A percentile compares a stretch with the other conserved stretches of the same genome.
Evolutionary conservation across 2,888 invertebrate genomes (phyloP).

Genomic region (Diabrotica balteata): DNA sequence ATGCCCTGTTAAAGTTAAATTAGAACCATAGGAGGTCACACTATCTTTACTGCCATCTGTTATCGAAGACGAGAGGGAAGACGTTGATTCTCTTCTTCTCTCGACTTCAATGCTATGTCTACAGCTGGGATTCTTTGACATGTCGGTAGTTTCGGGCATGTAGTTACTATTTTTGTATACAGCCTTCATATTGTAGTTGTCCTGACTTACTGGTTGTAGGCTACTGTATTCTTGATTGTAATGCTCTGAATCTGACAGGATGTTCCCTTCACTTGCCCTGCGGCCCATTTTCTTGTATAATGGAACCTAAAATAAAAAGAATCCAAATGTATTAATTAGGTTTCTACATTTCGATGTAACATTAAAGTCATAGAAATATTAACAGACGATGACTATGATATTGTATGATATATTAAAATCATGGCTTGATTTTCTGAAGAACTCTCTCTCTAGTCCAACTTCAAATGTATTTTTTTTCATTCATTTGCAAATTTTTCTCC

Average conservation of each 20-base stretch:
- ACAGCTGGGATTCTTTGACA: constrained; percentile 56
- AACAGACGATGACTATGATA: too few species aligned
- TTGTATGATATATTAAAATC: too few species aligned
- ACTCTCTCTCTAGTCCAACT: too few species aligned
- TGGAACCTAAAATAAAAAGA: constrained; percentile 46
- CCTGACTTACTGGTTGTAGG: constrained; percentile 29
- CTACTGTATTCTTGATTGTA: constrained; percentile 34
- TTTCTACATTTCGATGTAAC: too few species aligned
- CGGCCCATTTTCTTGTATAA: constrained; percentile 59
- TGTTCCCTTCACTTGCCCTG: constrained; percentile 64
- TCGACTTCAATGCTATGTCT: constrained; percentile 62
- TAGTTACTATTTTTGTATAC: constrained; percentile 45
- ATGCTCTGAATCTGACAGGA: constrained; percentile 47
- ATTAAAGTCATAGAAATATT: too few species aligned
- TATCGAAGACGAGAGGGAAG: constrained; percentile 68
- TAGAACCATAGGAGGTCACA: constrained; percentile 72
- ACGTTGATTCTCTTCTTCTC: constrained; percentile 66
- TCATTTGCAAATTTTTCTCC: too few species aligned
- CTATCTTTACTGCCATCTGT: constrained; percentile 73
- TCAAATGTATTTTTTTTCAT: too few species aligned
- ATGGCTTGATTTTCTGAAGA: too few species aligned
- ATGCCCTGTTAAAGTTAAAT: constrained; percentile 72
- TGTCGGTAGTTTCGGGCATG: constrained; percentile 38
- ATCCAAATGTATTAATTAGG: too few species aligned
- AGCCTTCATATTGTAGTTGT: constrained; percentile 43